Evolutionary conservation across 1,140 invertebrate genomes (phyloP), one percentile per base, ranked within the genome.

Genomic region (Pseudomyrmex dendroicus): DNA sequence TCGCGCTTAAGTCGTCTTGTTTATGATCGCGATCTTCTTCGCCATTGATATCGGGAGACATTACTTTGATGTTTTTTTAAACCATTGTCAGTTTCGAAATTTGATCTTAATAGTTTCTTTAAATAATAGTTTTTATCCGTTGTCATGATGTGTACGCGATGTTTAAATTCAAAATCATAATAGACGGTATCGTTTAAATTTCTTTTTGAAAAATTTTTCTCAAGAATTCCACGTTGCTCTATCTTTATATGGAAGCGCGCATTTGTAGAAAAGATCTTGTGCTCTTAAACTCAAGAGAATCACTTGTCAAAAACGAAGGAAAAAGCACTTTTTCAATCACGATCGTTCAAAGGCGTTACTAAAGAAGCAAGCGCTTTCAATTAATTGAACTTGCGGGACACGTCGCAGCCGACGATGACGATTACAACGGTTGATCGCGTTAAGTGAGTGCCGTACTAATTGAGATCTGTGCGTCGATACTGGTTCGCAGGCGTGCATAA

Each of bases 361-460:
- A 35, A n/a, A 57, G 25, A 48, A 52, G 50, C 50, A 4, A 52
- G 50, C 50, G 22, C 25, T 61, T 17, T 61, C 54, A 59, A 80
- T 80, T 80, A 80, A 80, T 80, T 80, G 66, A 80, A 80, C 54
- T 35, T 35, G 35, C 5, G 35, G 4, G 35, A 35, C 35, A 35
- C 35, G 35, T 35, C 35, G 35, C 35, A 35, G 44, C 44, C 76
- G 66, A 25, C 9, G 68, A 15, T 25, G 52, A 44, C 50, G 20
- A 3, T 15, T 54, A 48, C 76, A 20, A 89, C 89, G 88, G 89
- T 91, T 66, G 89, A 86, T 84, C 82, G 85, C 89, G 89, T 84
- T 92, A 92, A 93, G 89, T 91, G 91, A 92, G 90, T 91, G 85
- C 66, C 62, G 86, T 87, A 90, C 90, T 93, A 93, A 93, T 93